A percentile compares a stretch with the other conserved stretches of the same genome.
Evolutionary conservation across 2,888 invertebrate genomes (phyloP).

Genomic region (Podabrus alpinus): DNA sequence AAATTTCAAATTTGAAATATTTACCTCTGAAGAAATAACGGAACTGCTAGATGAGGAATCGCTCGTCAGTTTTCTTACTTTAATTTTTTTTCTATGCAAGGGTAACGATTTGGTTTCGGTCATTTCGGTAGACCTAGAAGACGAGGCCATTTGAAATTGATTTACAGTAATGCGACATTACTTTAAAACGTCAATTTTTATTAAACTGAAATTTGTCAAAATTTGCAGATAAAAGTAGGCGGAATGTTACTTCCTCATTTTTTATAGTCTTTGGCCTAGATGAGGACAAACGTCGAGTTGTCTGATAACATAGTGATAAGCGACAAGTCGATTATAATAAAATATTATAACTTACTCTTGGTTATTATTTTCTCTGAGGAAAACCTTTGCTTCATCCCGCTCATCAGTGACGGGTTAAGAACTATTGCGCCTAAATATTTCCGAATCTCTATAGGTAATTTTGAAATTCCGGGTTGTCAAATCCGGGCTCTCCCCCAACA

Average conservation of each 20-base stretch:
- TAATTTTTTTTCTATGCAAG: neutral
- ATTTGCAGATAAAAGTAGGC: neutral
- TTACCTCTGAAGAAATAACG: neutral
- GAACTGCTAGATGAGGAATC: neutral
- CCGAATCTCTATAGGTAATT: no score
- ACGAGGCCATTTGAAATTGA: neutral
- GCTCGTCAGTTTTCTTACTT: neutral
- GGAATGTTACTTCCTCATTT: neutral
- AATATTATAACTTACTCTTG: no score
- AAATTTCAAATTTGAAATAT: neutral
- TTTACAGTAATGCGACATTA: neutral
- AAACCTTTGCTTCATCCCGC: no score
- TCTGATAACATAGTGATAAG: no score
- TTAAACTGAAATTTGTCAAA: neutral
- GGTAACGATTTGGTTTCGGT: neutral
- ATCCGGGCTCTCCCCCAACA: no score
- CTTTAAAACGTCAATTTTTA: neutral
- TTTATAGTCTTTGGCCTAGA: no score
- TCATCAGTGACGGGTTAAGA: no score
- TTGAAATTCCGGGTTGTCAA: no score
- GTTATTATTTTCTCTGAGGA: no score
- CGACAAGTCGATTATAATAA: no score
- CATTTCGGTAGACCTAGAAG: neutral
- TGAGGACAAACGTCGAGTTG: no score
- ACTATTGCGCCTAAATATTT: no score